Evolutionary conservation across 2,113 vertebrate genomes (phyloP).

Genomic region (Asarcornis scutulata): DNA sequence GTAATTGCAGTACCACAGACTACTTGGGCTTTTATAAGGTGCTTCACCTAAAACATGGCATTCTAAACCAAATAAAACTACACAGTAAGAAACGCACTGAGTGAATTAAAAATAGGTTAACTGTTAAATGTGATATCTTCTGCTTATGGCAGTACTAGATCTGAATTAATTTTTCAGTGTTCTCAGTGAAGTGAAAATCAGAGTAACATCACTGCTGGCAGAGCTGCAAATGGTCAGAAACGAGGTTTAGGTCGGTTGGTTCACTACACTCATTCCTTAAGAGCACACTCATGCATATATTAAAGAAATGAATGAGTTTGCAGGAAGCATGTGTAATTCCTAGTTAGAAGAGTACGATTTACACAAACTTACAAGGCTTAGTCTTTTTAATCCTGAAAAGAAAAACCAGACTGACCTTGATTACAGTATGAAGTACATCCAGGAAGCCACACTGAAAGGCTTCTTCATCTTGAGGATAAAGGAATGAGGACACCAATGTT

Average conservation of each 20-base stretch:
- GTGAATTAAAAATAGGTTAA: background rate
- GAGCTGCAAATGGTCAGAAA: background rate
- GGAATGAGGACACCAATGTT: background rate
- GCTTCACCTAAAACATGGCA: background rate
- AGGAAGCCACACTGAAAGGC: background rate
- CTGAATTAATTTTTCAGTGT: background rate
- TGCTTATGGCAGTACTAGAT: background rate
- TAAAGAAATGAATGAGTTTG: background rate
- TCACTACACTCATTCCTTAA: background rate
- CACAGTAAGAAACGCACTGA: background rate
- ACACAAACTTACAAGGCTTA: background rate
- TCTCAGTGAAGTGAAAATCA: background rate
- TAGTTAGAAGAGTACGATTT: background rate
- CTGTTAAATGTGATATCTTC: background rate
- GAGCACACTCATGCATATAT: background rate
- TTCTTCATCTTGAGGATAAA: background rate
- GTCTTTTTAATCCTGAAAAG: constrained; percentile 10
- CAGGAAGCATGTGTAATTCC: background rate
- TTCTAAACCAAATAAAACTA: background rate
- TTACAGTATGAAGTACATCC: background rate
- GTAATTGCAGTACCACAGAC: background rate
- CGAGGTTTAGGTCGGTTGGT: rapidly evolving
- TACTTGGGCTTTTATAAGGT: background rate
- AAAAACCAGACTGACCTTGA: background rate
- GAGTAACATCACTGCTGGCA: background rate